Evolutionary conservation across 2,888 invertebrate species (phyloP), one percentile per base, ranked within the genome.

Genomic region (Amorpha juglandis): DNA sequence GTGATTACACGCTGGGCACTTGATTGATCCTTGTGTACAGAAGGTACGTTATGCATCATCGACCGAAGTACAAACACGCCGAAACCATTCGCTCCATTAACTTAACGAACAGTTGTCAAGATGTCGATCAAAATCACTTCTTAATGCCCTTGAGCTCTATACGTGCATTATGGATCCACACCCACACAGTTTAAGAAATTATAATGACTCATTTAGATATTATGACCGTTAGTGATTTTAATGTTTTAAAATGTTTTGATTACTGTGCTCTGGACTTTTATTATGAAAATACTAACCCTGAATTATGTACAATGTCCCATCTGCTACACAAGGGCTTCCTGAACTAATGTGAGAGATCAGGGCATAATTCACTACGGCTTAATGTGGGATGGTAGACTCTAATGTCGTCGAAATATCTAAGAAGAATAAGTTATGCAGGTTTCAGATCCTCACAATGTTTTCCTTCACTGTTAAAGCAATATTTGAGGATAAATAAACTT

Each of bases 91-190:
- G 83, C 84, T 89, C 91, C 90, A 92, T 93, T 92, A 92, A 89
- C 81, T 91, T 92, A 91, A 93, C 91, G 91, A 91, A 91, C 88
- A 85, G 90, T 91, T 91, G 92, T 92, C 92, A 87, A 91, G 90
- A 91, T 88, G 92, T 92, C 92, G 88, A 91, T 93, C 92, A 92
- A 87, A 87, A 86, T 87, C 88, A 85, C 83, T 84, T 87, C 88
- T 88, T 88, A 88, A 89, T 89, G 86, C 89, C 83, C 79, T 77
- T 80, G 78, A 81, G 78, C 74, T 74, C 86, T 79, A 62, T 64
- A 58, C 63, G 67, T 73, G 81, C 90, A 82, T 85, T 91, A 91
- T 90, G 89, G 88, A 84, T 84, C 84, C 80, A 83, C 62, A 82
- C 90, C 79, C 91, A 91, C 87, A 91, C 91, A 78, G 88, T 82